Conservation (phyloP, 1,140 invertebrate genomes). For the Orussus abietinus region DNA sequence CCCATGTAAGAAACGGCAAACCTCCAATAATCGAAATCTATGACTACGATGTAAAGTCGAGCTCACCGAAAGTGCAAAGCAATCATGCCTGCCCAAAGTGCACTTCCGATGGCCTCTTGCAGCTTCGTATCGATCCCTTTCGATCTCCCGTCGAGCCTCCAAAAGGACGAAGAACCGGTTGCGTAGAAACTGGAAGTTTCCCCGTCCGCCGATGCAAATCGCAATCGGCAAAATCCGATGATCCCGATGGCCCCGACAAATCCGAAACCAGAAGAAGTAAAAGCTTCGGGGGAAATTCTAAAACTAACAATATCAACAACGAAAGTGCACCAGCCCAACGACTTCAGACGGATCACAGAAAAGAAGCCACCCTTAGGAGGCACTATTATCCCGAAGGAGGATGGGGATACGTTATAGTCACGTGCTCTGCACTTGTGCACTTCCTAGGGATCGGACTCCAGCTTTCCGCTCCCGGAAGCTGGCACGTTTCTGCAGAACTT, state of each 20-base stretch:
- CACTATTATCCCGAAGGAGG: conserved; percentile 64
- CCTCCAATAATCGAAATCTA: conserved; percentile 22
- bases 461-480: conserved; percentile 37
- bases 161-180: conserved; percentile 14
- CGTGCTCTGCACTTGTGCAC: conserved; percentile 55
- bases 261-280: conserved; percentile 12
- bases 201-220: conserved; percentile 12
- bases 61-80: conserved; percentile 1
- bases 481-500: conserved; percentile 26
- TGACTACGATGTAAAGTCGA: conserved; percentile 22
- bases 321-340: conserved; percentile 13
- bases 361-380: conserved; percentile 46
- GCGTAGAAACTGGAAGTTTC: conserved; percentile 19
- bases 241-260: conserved; percentile 12
- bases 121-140: conserved; percentile 32
- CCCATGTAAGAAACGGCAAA: no score
- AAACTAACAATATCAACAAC: conserved; percentile 1
- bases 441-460: conserved; percentile 52
- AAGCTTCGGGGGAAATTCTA: conserved; percentile 16
- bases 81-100: conserved; percentile 34
- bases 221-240: conserved; percentile 10
- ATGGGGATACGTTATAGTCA: conserved; percentile 62
- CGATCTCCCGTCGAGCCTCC: conserved; percentile 13
- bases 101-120: conserved; percentile 27
- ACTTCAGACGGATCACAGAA: conserved; percentile 31